Conservation (phyloP, 2,888 invertebrate species). For the Muschampia staudingeri region DNA sequence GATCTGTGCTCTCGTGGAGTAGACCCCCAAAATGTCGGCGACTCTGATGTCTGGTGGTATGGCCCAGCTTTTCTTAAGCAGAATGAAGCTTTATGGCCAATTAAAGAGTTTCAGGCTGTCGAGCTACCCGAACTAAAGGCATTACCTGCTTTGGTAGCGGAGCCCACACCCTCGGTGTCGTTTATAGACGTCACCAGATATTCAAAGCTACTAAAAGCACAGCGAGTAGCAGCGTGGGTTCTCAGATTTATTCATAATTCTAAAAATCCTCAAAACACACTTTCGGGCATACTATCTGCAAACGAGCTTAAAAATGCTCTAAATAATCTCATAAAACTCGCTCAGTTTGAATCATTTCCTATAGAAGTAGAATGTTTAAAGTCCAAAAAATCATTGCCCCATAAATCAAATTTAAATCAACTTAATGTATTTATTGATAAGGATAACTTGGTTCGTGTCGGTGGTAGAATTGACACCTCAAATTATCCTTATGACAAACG, state of each 20-base stretch:
- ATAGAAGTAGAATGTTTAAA: neutral
- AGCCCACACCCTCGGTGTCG: neutral
- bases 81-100: neutral
- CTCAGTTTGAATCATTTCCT: neutral
- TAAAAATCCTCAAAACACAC: neutral
- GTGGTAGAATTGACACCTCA: neutral
- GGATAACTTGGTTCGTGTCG: neutral
- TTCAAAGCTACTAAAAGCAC: neutral
- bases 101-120: neutral
- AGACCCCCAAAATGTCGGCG: neutral
- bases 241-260: neutral
- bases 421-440: neutral
- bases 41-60: neutral
- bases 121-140: neutral
- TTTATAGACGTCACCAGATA: neutral
- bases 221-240: neutral
- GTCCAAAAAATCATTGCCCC: neutral
- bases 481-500: conserved; percentile 2
- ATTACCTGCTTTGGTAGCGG: neutral
- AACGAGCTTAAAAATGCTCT: neutral
- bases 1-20: neutral
- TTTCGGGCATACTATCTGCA: neutral
- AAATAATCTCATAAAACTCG: neutral
- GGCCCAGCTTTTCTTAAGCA: neutral
- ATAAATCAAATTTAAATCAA: conserved; percentile 7